Conservation (phyloP, 2,888 invertebrate genomes). For the Papilio demoleus region DNA sequence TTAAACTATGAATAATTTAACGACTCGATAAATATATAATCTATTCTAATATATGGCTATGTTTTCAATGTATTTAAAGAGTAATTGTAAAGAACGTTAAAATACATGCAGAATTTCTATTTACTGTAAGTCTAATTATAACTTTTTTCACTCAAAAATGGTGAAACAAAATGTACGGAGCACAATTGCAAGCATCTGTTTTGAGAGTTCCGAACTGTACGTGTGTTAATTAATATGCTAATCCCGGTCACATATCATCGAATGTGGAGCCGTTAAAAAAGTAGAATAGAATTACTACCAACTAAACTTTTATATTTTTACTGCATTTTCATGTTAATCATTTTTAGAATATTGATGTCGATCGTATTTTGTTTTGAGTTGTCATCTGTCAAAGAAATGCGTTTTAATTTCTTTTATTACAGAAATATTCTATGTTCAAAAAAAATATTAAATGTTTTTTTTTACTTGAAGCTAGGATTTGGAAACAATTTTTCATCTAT, state of each 20-base stretch:
- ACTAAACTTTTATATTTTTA: conserved; percentile 27
- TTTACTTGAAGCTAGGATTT: no score
- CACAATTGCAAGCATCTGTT: conserved; percentile 38
- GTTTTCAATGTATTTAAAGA: no score
- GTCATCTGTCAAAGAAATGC: no score
- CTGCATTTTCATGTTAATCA: not conserved
- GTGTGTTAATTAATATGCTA: conserved; percentile 41
- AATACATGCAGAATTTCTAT: no score
- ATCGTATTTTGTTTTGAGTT: not conserved
- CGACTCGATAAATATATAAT: not conserved
- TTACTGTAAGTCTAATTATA: no score
- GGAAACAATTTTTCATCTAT: no score
- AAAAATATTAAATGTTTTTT: no score
- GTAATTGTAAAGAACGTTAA: no score
- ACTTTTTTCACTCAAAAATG: not conserved
- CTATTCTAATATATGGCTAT: no score
- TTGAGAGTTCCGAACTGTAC: conserved; percentile 26
- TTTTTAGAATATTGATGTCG: no score
- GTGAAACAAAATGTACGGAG: conserved; percentile 21
- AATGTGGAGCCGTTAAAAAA: conserved; percentile 29
- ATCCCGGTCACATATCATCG: conserved; percentile 30
- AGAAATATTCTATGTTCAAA: no score
- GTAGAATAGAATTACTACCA: conserved; percentile 28
- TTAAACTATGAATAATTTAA: conserved; percentile 31
- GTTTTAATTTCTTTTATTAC: no score